Conservation (phyloP, 2,888 invertebrate genomes). For the Linnaemya tessellans region DNA sequence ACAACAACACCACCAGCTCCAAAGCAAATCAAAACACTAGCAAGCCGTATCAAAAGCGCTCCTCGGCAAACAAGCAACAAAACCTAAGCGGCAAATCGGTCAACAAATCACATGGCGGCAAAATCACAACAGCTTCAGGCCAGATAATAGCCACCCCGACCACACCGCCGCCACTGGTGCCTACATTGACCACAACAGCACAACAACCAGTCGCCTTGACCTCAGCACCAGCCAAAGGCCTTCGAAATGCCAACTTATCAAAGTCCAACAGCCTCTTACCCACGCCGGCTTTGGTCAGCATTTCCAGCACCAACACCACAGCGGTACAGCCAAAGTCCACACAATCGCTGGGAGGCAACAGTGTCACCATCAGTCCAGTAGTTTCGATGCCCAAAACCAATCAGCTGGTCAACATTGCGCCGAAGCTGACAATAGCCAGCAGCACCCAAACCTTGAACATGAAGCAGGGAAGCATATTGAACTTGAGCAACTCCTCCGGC, state of each 20-base stretch:
- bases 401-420: constrained; percentile 63
- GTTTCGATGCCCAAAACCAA: constrained; percentile 21
- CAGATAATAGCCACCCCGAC: constrained; percentile 80
- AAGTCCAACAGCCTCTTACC: constrained; percentile 72
- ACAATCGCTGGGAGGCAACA: constrained; percentile 54
- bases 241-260: constrained; percentile 67
- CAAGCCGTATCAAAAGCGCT: constrained; percentile 80
- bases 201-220: constrained; percentile 51
- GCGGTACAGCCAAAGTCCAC: constrained; percentile 62
- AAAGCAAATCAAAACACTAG: constrained; percentile 52
- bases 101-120: constrained; percentile 74
- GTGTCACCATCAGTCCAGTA: constrained; percentile 61
- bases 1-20: constrained; percentile 72
- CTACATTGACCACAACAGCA: constrained; percentile 72
- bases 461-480: constrained; percentile 22
- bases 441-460: constrained; percentile 37
- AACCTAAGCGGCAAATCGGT: constrained; percentile 47
- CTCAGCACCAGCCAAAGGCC: constrained; percentile 50
- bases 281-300: constrained; percentile 80
- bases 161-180: constrained; percentile 80
- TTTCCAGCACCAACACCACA: constrained; percentile 75
- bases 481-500: constrained; percentile 22
- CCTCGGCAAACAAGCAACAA: constrained; percentile 55
- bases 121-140: constrained; percentile 73
- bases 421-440: constrained; percentile 55